phyloP scores from a whole-genome alignment of 2,113 vertebrate species.

The Kryptolebias marmoratus region DNA sequence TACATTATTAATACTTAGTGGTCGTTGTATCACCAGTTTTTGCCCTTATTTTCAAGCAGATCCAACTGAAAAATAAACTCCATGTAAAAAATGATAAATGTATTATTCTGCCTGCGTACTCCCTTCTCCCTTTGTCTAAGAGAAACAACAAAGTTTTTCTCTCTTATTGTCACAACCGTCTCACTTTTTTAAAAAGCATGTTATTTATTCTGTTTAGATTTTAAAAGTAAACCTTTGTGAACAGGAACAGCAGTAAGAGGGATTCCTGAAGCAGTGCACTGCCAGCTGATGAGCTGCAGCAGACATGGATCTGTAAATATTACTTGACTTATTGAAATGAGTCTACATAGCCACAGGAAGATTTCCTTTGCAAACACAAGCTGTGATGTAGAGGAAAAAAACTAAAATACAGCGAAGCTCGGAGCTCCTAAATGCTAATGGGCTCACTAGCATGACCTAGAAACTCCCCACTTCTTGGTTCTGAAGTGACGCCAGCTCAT shows the following conservation, averaged over 20 bases:
- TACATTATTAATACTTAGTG: slow-evolving; percentile 55
- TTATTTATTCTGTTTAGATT: slow-evolving; percentile 68
- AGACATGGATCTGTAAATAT: slow-evolving; percentile 72
- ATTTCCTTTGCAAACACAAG: slow-evolving; percentile 67
- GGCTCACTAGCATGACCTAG: slow-evolving; percentile 70
- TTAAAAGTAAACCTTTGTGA: slow-evolving; percentile 63
- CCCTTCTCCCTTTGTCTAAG: background rate
- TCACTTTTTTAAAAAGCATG: slow-evolving; percentile 42
- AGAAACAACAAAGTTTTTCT: slow-evolving; percentile 10
- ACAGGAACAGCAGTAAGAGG: slow-evolving; percentile 40
- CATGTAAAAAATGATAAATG: slow-evolving; percentile 26
- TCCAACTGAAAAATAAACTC: slow-evolving; percentile 40
- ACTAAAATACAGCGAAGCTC: slow-evolving; percentile 14
- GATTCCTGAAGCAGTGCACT: slow-evolving; percentile 51
- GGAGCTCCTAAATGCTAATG: slow-evolving; percentile 62
- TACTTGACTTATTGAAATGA: slow-evolving; percentile 73
- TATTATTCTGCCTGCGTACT: slow-evolving; percentile 30
- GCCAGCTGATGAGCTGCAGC: slow-evolving; percentile 65
- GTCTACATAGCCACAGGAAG: slow-evolving; percentile 64
- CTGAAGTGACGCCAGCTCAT: slow-evolving; percentile 24
- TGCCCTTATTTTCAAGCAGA: slow-evolving; percentile 9
- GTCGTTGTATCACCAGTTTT: slow-evolving; percentile 24
- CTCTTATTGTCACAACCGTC: slow-evolving; percentile 38
- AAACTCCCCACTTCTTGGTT: slow-evolving; percentile 52
- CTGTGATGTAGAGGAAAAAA: slow-evolving; percentile 26